phyloP scores from a whole-genome alignment of 2,888 invertebrate genomes.

The Hipparchia sbordonii region DNA sequence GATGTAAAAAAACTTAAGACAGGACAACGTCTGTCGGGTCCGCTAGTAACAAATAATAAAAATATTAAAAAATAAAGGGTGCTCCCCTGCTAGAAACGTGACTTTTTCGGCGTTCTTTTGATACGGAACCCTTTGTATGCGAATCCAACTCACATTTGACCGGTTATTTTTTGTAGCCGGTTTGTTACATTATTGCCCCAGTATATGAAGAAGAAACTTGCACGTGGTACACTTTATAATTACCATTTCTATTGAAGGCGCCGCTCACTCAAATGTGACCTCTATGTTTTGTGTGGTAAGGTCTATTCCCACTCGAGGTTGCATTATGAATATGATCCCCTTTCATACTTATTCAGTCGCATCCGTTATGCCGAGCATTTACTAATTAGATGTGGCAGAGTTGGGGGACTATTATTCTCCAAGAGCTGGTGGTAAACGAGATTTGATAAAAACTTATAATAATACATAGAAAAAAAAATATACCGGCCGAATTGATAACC shows the following conservation, averaged over 20 bases:
- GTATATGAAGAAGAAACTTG: background rate
- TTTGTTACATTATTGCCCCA: background rate
- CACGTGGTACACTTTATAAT: background rate
- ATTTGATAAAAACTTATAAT: background rate
- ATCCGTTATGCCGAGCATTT: slow-evolving; percentile 50
- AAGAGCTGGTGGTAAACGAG: background rate
- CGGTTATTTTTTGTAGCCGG: background rate
- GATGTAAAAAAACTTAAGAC: too few relatives aligned
- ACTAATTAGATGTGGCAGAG: slow-evolving; percentile 47
- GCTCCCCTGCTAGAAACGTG: too few relatives aligned
- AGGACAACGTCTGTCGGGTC: too few relatives aligned
- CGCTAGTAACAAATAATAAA: too few relatives aligned
- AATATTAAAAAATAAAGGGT: too few relatives aligned
- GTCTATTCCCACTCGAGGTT: slow-evolving; percentile 8
- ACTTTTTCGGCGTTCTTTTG: too few relatives aligned
- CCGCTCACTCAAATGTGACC: slow-evolving; percentile 2
- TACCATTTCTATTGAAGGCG: slow-evolving; percentile 20
- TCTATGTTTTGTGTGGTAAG: slow-evolving; percentile 4
- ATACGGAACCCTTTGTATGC: too few relatives aligned
- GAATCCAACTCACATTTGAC: too few relatives aligned
- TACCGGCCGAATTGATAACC: too few relatives aligned
- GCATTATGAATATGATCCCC: slow-evolving; percentile 23
- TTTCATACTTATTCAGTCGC: slow-evolving; percentile 60
- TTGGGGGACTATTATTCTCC: slow-evolving; percentile 4
- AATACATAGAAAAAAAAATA: too few relatives aligned